Percentiles rank a stretch among this genome's conserved stretches.
Conservation (phyloP, 2,888 invertebrate genomes). For the Trisateles emortualis region DNA sequence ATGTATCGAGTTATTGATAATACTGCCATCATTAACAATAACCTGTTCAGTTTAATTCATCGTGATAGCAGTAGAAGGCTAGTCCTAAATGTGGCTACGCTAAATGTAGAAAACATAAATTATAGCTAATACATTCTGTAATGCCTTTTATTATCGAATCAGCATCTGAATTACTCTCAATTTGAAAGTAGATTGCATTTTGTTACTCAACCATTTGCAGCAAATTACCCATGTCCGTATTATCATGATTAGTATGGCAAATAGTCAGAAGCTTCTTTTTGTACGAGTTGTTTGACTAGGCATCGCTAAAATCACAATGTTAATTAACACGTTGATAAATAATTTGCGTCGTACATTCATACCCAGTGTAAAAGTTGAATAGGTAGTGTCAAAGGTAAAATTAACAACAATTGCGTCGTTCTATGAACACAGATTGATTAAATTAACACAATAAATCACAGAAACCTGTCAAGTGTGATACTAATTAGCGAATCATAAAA, state of each 20-base stretch:
- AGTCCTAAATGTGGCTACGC: conserved; percentile 21
- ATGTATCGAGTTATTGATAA: conserved; percentile 2
- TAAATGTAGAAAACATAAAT: conserved; percentile 32
- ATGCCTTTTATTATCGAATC: conserved; percentile 23
- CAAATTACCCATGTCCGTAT: neutral
- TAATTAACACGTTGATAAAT: neutral
- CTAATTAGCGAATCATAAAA: conserved; percentile 40
- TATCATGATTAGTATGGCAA: neutral
- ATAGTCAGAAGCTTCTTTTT: neutral
- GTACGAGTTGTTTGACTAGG: neutral
- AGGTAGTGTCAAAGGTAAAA: conserved; percentile 21
- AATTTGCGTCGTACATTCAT: too few species aligned
- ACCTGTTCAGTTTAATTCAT: conserved; percentile 17
- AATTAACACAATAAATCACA: conserved; percentile 28
- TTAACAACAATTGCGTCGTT: conserved; percentile 4
- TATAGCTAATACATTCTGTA: conserved; percentile 29
- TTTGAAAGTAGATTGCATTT: conserved; percentile 16
- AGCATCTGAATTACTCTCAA: conserved; percentile 14
- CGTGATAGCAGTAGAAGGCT: conserved; percentile 40
- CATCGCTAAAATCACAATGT: neutral
- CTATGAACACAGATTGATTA: neutral
- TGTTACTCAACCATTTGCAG: conserved; percentile 3
- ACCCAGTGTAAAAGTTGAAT: too few species aligned
- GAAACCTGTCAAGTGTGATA: conserved; percentile 24
- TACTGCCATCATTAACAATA: conserved; percentile 5